Evolutionary conservation across 2,797 vertebrate species (phyloP).

Genomic region (Poecilia velifera): DNA sequence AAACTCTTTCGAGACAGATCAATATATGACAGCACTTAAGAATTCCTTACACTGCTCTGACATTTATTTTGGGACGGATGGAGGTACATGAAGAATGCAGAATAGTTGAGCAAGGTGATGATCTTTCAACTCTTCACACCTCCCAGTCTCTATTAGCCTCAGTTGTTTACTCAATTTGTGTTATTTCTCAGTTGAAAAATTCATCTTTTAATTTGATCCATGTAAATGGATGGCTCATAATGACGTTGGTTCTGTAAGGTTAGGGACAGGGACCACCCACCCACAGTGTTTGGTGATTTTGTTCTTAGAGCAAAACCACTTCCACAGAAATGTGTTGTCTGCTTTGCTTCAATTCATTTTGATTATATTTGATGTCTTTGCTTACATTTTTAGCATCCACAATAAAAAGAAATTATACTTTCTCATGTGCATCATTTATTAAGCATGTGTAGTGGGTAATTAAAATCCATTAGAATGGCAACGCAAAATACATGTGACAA

Average conservation of each 20-base stretch:
- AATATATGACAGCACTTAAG: conserved; percentile 72
- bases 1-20: conserved; percentile 70
- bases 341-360: neutral
- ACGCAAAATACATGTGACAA: conserved; percentile 5
- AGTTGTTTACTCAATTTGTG: conserved; percentile 20
- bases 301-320: conserved; percentile 10
- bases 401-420: conserved; percentile 12
- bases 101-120: conserved; percentile 41
- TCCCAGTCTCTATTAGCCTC: conserved; percentile 28
- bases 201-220: conserved; percentile 14
- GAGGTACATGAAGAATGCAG: conserved; percentile 50
- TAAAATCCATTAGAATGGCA: conserved; percentile 2
- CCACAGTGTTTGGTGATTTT: conserved; percentile 20
- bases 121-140: conserved; percentile 40
- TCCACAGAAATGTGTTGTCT: conserved; percentile 6
- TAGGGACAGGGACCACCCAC: conserved; percentile 21
- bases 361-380: conserved; percentile 6
- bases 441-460: neutral
- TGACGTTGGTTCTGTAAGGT: conserved; percentile 1
- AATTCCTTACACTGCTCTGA: conserved; percentile 70
- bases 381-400: conserved; percentile 2
- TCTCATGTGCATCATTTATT: conserved; percentile 31
- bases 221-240: neutral
- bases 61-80: conserved; percentile 71
- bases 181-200: conserved; percentile 5